Percentiles rank a stretch among this genome's conserved stretches.
Conservation (phyloP, 1,140 invertebrate species). For the Ostrea edulis region DNA sequence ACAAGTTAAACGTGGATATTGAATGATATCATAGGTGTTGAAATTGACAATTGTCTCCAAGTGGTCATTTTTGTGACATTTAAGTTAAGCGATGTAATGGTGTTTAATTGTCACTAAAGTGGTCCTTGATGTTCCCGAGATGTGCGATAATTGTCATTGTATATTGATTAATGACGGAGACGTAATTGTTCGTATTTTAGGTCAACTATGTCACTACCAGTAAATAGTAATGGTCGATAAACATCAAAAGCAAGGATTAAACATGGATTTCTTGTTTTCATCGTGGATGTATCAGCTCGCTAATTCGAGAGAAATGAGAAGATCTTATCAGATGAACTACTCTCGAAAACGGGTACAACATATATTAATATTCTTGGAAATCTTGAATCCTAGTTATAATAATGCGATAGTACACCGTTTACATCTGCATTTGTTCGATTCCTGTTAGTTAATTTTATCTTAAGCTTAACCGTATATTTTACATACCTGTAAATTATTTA, state of each 20-base stretch:
- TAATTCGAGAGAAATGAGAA: not conserved
- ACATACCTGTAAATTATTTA: too few relatives aligned
- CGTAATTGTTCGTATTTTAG: not conserved
- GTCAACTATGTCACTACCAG: not conserved
- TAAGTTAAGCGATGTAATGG: not conserved
- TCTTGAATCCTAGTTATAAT: too few relatives aligned
- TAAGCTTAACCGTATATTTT: too few relatives aligned
- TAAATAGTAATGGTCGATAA: not conserved
- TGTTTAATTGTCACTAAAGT: constrained; percentile 16
- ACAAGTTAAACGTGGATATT: not conserved
- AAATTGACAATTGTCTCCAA: not conserved
- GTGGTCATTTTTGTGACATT: not conserved
- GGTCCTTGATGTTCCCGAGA: not conserved
- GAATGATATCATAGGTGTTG: not conserved
- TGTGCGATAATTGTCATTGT: not conserved
- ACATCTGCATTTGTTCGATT: too few relatives aligned
- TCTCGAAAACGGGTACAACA: too few relatives aligned
- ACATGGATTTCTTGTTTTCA: not conserved
- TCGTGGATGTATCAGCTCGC: not conserved
- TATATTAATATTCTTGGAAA: too few relatives aligned
- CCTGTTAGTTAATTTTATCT: too few relatives aligned
- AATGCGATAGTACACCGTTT: too few relatives aligned
- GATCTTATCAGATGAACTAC: not conserved
- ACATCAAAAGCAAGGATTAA: constrained; percentile 5
- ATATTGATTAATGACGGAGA: not conserved